A percentile compares a stretch with the other conserved stretches of the same genome.
Conservation (phyloP, 2,797 vertebrate species). For the Menidia menidia region DNA sequence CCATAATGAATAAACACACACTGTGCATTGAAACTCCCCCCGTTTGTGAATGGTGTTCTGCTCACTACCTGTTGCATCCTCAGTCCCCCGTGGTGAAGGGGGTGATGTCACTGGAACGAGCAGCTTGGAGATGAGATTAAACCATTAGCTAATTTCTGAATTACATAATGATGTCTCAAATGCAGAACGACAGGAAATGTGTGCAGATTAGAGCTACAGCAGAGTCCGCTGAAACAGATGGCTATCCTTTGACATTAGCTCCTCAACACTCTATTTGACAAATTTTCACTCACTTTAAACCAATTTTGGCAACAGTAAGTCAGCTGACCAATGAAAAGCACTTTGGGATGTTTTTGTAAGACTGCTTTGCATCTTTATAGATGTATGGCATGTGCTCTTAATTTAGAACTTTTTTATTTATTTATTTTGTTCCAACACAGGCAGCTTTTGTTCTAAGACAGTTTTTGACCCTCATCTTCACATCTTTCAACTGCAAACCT, state of each 20-base stretch:
- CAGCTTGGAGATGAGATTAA: conserved; percentile 48
- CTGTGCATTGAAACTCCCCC: conserved; percentile 33
- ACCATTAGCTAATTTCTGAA: conserved; percentile 59
- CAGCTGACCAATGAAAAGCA: not conserved
- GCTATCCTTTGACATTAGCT: not conserved
- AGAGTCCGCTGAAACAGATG: conserved; percentile 12
- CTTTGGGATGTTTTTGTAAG: not conserved
- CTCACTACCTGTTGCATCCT: conserved; percentile 28
- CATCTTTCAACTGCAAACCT: not conserved
- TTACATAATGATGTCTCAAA: conserved; percentile 36
- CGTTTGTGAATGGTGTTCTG: conserved; percentile 53
- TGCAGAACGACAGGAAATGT: conserved; percentile 27
- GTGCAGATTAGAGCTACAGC: conserved; percentile 1
- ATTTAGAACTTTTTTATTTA: too few species aligned
- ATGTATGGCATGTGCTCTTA: not conserved
- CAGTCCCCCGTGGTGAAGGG: conserved; percentile 24
- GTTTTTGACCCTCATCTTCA: too few species aligned
- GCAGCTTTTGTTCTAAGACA: too few species aligned
- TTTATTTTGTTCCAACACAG: too few species aligned
- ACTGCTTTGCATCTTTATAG: not conserved
- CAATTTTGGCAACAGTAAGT: too few species aligned
- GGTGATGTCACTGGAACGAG: conserved; percentile 52
- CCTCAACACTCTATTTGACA: not conserved
- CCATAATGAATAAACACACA: conserved; percentile 28
- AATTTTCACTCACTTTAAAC: too few species aligned